Conservation (phyloP, 2,797 vertebrate species). For the Bradypodion pumilum region DNA sequence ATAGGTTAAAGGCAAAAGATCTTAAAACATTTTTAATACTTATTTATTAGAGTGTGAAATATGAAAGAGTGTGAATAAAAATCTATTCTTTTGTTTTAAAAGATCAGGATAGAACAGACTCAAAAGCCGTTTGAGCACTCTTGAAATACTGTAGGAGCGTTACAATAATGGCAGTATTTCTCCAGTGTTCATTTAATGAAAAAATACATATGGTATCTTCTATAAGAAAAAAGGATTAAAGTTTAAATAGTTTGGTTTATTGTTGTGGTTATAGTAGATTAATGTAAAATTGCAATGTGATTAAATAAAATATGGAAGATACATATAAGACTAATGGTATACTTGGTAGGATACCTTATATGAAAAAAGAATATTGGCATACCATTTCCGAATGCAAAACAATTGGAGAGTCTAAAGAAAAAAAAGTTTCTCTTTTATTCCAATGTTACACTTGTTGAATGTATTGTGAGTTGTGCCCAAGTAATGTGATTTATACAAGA, state of each 20-base stretch:
- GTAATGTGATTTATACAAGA: conserved; percentile 37
- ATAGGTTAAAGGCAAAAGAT: conserved; percentile 29
- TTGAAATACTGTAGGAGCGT: conserved; percentile 14
- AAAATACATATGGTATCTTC: conserved; percentile 22
- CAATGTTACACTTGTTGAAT: conserved; percentile 39
- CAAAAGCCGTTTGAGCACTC: conserved; percentile 24
- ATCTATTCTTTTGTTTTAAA: conserved; percentile 40
- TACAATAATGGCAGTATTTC: conserved; percentile 43
- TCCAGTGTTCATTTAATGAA: conserved; percentile 45
- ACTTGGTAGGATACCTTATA: conserved; percentile 51
- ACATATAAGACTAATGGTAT: conserved; percentile 69
- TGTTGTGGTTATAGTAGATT: conserved; percentile 61
- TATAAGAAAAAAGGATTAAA: conserved; percentile 38
- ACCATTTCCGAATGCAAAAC: conserved; percentile 48
- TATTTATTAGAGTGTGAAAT: conserved; percentile 15
- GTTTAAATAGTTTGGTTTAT: conserved; percentile 55
- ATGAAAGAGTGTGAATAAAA: conserved; percentile 25
- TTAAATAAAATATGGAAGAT: conserved; percentile 79
- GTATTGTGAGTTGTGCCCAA: conserved; percentile 40
- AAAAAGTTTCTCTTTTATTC: conserved; percentile 23
- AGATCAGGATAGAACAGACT: conserved; percentile 31
- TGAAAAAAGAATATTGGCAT: conserved; percentile 44
- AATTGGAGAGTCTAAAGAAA: conserved; percentile 15
- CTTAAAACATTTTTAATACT: conserved; percentile 14
- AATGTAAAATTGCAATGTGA: conserved; percentile 63